Conservation (phyloP, 2,888 invertebrate genomes). For the Tipula unca region DNA sequence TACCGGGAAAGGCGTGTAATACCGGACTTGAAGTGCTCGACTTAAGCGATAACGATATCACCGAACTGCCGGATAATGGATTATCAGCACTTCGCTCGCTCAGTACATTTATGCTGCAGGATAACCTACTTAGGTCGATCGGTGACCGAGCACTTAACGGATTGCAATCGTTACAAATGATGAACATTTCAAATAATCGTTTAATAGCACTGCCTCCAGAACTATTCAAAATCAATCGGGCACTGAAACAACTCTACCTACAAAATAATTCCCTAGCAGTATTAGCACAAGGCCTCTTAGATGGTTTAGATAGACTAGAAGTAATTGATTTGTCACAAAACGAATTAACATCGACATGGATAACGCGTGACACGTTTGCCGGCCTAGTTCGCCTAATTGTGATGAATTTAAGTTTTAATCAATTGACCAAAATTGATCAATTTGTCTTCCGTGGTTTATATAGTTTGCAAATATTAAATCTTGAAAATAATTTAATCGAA, state of each 20-base stretch:
- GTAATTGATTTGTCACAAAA: slow-evolving; percentile 65
- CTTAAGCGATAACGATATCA: slow-evolving; percentile 65
- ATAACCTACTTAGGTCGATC: slow-evolving; percentile 65
- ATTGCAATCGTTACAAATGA: slow-evolving; percentile 54
- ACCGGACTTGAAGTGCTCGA: slow-evolving; percentile 61
- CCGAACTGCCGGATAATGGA: slow-evolving; percentile 59
- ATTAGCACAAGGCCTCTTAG: slow-evolving; percentile 64
- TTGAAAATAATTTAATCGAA: slow-evolving; percentile 62
- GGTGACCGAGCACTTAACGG: slow-evolving; percentile 68
- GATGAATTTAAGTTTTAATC: slow-evolving; percentile 65
- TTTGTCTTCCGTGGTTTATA: slow-evolving; percentile 65
- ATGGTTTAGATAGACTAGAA: slow-evolving; percentile 63
- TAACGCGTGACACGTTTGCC: slow-evolving; percentile 68
- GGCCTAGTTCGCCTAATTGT: slow-evolving; percentile 64
- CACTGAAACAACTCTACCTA: slow-evolving; percentile 62
- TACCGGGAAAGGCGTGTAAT: slow-evolving; percentile 60
- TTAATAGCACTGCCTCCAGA: slow-evolving; percentile 69
- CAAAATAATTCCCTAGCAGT: slow-evolving; percentile 70
- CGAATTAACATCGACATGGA: slow-evolving; percentile 67
- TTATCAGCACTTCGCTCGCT: slow-evolving; percentile 61
- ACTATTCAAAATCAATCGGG: slow-evolving; percentile 63
- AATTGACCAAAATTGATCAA: slow-evolving; percentile 60
- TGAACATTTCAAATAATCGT: slow-evolving; percentile 73
- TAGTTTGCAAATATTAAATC: slow-evolving; percentile 63
- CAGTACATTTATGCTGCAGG: slow-evolving; percentile 60